Conservation (phyloP, 2,113 vertebrate species). For the Eonycteris spelaea region DNA sequence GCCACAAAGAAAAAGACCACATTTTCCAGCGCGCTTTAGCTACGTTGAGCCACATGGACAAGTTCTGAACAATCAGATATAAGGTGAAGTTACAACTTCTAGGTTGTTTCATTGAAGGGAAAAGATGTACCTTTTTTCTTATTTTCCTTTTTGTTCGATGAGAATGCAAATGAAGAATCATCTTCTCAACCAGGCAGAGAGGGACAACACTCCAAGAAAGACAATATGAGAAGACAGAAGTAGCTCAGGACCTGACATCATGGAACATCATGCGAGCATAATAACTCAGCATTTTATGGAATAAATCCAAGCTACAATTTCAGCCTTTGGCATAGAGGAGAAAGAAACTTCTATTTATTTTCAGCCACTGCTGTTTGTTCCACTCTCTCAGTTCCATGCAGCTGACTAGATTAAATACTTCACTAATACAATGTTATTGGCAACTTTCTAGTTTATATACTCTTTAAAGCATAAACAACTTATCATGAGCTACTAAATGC, state of each 20-base stretch:
- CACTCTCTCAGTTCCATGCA: neutral
- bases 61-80: neutral
- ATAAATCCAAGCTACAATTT: neutral
- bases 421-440: neutral
- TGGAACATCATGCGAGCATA: neutral
- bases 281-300: neutral
- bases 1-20: neutral
- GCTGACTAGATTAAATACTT: neutral
- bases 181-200: neutral
- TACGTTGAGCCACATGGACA: neutral
- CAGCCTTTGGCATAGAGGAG: neutral
- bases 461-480: neutral
- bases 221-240: neutral
- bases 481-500: neutral
- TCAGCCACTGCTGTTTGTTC: neutral
- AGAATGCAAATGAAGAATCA: neutral
- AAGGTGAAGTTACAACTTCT: neutral
- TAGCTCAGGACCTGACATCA: neutral
- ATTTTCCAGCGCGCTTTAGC: neutral
- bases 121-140: neutral
- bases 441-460: neutral
- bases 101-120: neutral
- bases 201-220: neutral
- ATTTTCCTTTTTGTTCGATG: neutral
- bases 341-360: neutral